These are phyloP conservation scores for Microplitis deprimator DNA, from an alignment of 2,888 invertebrate genomes.

Conservation along the genomic window DNA sequence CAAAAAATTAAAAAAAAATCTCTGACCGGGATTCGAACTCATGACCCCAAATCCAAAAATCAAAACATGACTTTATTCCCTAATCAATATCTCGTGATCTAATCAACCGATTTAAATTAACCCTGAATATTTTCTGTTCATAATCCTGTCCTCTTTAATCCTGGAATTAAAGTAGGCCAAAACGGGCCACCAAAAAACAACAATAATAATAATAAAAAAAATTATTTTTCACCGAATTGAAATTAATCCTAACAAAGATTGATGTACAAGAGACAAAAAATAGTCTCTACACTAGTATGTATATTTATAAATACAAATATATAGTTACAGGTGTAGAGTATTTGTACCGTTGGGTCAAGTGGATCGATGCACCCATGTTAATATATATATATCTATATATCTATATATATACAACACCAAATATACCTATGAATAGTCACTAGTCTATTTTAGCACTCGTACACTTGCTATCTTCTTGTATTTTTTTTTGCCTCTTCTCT, in stretches of 20 bases:
- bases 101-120: not conserved
- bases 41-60: not conserved
- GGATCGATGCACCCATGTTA: not conserved
- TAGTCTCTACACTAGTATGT: not conserved
- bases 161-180: not conserved
- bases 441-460: not conserved
- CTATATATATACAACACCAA: not conserved
- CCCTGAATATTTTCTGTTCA: not conserved
- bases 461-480: constrained; percentile 19
- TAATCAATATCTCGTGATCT: not conserved
- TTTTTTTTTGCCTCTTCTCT: constrained; percentile 19
- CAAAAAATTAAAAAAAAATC: not conserved
- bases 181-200: not conserved
- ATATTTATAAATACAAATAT: constrained; percentile 6
- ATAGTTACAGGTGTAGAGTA: not conserved
- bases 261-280: not conserved
- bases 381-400: not conserved
- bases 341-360: not conserved
- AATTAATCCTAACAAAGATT: not conserved
- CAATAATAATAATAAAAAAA: not conserved
- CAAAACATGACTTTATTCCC: too few species aligned
- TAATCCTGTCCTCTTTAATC: not conserved
- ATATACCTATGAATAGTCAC: not conserved
- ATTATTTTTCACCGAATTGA: not conserved
- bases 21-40: not conserved